Percentiles rank a stretch among this genome's conserved stretches.
phyloP scores from a whole-genome alignment of 2,113 vertebrate genomes.

The Trachemys scripta region DNA sequence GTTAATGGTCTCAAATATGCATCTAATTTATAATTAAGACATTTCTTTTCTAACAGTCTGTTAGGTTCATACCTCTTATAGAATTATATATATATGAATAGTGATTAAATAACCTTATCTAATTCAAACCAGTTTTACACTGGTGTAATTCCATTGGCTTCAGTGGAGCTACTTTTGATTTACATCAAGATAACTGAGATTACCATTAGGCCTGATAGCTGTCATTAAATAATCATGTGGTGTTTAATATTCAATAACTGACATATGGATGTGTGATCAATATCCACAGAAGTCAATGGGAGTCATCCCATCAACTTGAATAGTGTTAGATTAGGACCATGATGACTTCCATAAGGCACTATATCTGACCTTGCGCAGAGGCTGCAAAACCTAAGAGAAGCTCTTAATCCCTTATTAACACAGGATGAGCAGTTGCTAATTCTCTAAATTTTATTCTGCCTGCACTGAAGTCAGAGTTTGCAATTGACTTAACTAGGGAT shows the following conservation, averaged over 20 bases:
- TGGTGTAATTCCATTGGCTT: neutral
- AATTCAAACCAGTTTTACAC: neutral
- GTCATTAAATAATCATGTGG: neutral
- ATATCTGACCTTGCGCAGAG: neutral
- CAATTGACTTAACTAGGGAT: neutral
- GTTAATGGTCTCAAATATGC: neutral
- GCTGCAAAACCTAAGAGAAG: neutral
- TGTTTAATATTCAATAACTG: neutral
- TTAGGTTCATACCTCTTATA: neutral
- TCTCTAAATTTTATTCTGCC: neutral
- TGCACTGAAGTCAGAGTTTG: neutral
- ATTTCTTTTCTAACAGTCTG: neutral
- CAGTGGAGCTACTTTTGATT: neutral
- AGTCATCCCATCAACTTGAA: neutral
- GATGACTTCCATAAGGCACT: neutral
- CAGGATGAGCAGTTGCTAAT: neutral
- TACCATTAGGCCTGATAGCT: neutral
- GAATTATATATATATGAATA: neutral
- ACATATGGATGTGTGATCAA: neutral
- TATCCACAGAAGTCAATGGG: neutral
- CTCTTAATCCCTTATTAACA: neutral
- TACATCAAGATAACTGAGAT: neutral
- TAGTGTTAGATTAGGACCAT: neutral
- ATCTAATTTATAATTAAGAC: neutral
- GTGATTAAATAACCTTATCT: neutral